Evolutionary conservation across 2,113 vertebrate genomes (phyloP).

Genomic region (Oryzias woworae): DNA sequence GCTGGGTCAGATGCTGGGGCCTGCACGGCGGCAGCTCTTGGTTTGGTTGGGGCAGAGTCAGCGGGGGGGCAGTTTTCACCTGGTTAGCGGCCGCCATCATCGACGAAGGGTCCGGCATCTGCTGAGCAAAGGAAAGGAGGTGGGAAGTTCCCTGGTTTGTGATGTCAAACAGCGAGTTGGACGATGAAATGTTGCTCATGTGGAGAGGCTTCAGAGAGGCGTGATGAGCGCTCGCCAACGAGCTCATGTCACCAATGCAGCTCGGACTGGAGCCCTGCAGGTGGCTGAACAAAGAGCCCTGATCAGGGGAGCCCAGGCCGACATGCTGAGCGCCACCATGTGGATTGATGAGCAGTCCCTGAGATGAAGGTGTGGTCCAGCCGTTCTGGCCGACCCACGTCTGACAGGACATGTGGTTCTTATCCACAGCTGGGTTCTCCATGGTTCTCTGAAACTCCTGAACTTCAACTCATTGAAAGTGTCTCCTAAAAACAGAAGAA

Average conservation of each 20-base stretch:
- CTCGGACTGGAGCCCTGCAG: slow-evolving; percentile 25
- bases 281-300: slow-evolving; percentile 14
- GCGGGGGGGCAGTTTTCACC: background rate
- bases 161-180: slow-evolving; percentile 26
- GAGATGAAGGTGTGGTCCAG: slow-evolving; percentile 42
- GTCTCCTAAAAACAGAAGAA: too few species aligned
- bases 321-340: slow-evolving; percentile 30
- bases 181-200: slow-evolving; percentile 5
- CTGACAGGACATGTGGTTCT: slow-evolving; percentile 30
- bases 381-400: slow-evolving; percentile 36
- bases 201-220: slow-evolving; percentile 23
- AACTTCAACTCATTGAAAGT: too few species aligned
- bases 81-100: background rate
- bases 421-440: slow-evolving; percentile 46
- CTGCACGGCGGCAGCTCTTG: slow-evolving; percentile 4
- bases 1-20: background rate
- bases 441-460: slow-evolving; percentile 30
- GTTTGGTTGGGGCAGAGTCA: slow-evolving; percentile 19
- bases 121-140: slow-evolving; percentile 32
- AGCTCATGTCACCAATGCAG: slow-evolving; percentile 21
- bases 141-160: slow-evolving; percentile 10
- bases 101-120: slow-evolving; percentile 3
- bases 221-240: slow-evolving; percentile 1
- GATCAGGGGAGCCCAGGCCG: slow-evolving; percentile 13
- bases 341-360: slow-evolving; percentile 12